Base-by-base conservation (phyloP, 2,888 invertebrate species). In the Lydus trimaculatus region DNA sequence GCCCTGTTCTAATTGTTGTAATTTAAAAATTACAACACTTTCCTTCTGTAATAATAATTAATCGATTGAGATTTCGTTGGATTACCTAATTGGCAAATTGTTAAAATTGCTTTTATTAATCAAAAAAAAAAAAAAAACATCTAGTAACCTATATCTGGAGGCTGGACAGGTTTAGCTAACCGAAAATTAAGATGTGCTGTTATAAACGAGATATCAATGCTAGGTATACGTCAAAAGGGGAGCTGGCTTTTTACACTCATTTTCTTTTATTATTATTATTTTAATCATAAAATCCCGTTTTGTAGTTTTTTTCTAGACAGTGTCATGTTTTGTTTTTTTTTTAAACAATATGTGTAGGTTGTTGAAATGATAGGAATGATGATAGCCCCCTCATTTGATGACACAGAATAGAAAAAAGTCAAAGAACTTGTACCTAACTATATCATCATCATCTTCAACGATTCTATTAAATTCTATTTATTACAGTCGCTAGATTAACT, bases 351-450 rank as follows among this genome's bases (percentile, higher is more conserved):
- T 20, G 6, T 56, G 56, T 56, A 20, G 56, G 56, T 25, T 25
- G 23, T 8, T 17, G n/a, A 13, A 36, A 36, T 4, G 36, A 36
- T 36, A 36, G n/a, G 17, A 43, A 7, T 6, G 17, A 43, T 31
- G 17, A 43, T 48, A 48, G 48, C 43, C 43, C 43, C 43, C 17
- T 20, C 20, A 20, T 52, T 52, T 52, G 48, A 52, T 52, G 48
- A 52, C 48, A 52, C 23, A 23, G 20, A 52, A 52, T 23, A 52
- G 48, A 23, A 56, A 52, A 11, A n/a, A 56, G 56, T 56, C 56
- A 56, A 56, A 25, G 56, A 56, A 56, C 56, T 25, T 56, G 15
- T 25, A 25, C 11, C 15, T 23, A 48, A n/a, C n/a, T n/a, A n/a
- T n/a, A n/a, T n/a, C n/a, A n/a, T n/a, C 11, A 48, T 20, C 25